phyloP scores from a whole-genome alignment of 2,888 invertebrate species.

The Gandaritis pyraliata region DNA sequence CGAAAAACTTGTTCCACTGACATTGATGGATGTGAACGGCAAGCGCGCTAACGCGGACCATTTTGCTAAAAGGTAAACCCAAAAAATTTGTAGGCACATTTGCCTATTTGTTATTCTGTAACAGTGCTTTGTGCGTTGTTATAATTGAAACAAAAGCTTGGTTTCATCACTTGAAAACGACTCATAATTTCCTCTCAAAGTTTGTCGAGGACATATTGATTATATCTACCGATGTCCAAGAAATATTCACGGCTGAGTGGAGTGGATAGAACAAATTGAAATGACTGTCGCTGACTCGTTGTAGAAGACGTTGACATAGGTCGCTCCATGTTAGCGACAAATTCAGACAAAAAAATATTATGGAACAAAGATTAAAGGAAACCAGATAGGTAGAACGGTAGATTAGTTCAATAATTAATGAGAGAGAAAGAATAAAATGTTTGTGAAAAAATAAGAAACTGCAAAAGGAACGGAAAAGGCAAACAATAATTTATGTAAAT shows the following conservation, averaged over 20 bases:
- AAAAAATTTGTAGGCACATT: conserved; percentile 48
- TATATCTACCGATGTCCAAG: conserved; percentile 10
- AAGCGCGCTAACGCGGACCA: conserved; percentile 61
- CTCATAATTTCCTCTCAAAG: conserved; percentile 25
- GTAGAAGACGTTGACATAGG: conserved; percentile 27
- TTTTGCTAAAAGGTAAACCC: conserved; percentile 60
- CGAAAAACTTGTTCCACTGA: conserved; percentile 77
- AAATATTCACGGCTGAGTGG: conserved; percentile 21
- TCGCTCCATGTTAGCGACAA: conserved; percentile 14
- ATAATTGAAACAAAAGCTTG: conserved; percentile 46
- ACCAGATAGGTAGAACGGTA: not conserved
- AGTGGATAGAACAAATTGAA: conserved; percentile 25
- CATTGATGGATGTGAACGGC: conserved; percentile 77
- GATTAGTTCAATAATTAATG: conserved; percentile 1
- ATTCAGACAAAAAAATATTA: conserved; percentile 7
- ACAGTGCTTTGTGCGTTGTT: conserved; percentile 46
- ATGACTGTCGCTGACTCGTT: conserved; percentile 22
- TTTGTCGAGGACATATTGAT: conserved; percentile 18
- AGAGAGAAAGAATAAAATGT: conserved; percentile 1
- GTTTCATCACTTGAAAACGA: conserved; percentile 42
- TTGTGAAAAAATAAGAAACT: not conserved
- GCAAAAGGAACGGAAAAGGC: not conserved
- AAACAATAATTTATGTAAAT: conserved; percentile 12
- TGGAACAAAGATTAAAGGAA: conserved; percentile 4
- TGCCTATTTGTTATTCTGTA: conserved; percentile 51